Evolutionary conservation across 2,888 invertebrate genomes (phyloP).

Genomic region (Epinotia brunnichana): DNA sequence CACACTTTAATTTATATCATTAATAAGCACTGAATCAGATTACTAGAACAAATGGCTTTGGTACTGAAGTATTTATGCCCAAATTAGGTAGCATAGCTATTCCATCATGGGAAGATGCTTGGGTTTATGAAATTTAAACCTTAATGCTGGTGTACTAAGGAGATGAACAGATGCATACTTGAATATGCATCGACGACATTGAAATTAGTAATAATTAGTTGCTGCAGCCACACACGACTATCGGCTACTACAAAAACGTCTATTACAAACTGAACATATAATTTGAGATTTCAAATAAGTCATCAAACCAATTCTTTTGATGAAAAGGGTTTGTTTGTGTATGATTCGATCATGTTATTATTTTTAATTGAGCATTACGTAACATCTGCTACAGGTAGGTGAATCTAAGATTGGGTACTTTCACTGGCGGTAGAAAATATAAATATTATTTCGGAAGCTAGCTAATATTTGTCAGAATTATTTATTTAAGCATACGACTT

Average conservation of each 20-base stretch:
- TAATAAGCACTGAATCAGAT: neutral
- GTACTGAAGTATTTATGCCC: neutral
- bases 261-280: conserved; percentile 63
- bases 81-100: conserved; percentile 2
- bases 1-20: neutral
- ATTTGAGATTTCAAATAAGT: conserved; percentile 72
- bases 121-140: neutral
- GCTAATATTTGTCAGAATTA: neutral
- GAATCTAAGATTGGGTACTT: conserved; percentile 41
- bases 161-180: neutral
- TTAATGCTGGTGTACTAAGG: neutral
- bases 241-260: conserved; percentile 51
- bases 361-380: conserved; percentile 69
- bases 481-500: neutral
- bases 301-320: conserved; percentile 73
- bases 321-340: conserved; percentile 69
- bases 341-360: conserved; percentile 73
- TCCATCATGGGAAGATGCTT: neutral
- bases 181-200: conserved; percentile 53
- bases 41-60: conserved; percentile 2
- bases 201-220: conserved; percentile 49
- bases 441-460: neutral
- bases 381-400: conserved; percentile 64
- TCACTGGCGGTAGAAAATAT: neutral
- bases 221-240: conserved; percentile 65